phyloP scores from a whole-genome alignment of 2,797 vertebrate genomes.

The Zenarchopterus dispar region DNA sequence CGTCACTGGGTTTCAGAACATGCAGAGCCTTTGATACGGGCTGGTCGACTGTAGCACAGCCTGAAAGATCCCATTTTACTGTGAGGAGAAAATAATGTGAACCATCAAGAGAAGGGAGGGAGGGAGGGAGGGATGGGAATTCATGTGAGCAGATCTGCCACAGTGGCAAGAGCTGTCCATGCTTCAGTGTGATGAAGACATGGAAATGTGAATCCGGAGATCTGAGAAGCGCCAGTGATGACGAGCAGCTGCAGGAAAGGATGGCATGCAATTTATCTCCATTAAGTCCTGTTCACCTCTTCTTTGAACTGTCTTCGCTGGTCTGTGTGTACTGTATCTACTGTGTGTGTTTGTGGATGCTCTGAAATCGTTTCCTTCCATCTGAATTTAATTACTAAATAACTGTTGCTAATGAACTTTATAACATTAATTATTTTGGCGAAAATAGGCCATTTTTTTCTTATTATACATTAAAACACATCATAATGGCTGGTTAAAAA shows the following conservation, averaged over 20 bases:
- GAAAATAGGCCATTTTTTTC: no score
- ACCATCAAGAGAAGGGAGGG: slow-evolving; percentile 46
- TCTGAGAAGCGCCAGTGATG: slow-evolving; percentile 70
- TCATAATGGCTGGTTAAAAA: no score
- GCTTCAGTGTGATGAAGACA: slow-evolving; percentile 58
- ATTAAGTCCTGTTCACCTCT: slow-evolving; percentile 65
- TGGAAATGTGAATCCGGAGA: slow-evolving; percentile 46
- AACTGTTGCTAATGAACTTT: background rate
- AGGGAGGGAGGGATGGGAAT: slow-evolving; percentile 12
- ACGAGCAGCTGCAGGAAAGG: slow-evolving; percentile 58
- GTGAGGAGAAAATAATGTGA: slow-evolving; percentile 73
- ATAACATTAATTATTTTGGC: background rate
- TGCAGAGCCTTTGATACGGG: slow-evolving; percentile 65
- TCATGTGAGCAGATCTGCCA: slow-evolving; percentile 42
- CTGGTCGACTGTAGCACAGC: slow-evolving; percentile 55
- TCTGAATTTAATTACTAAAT: slow-evolving; percentile 34
- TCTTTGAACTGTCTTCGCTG: slow-evolving; percentile 70
- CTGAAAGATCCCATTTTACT: slow-evolving; percentile 68
- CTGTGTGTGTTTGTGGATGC: slow-evolving; percentile 20
- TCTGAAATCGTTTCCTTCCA: slow-evolving; percentile 19
- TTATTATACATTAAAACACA: no score
- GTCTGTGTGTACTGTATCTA: slow-evolving; percentile 25
- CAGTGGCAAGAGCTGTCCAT: slow-evolving; percentile 41
- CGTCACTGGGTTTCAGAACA: slow-evolving; percentile 56
- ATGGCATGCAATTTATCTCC: slow-evolving; percentile 69